Evolutionary conservation across 2,113 vertebrate genomes (phyloP).

Genomic region (Corythornis vintsioides): DNA sequence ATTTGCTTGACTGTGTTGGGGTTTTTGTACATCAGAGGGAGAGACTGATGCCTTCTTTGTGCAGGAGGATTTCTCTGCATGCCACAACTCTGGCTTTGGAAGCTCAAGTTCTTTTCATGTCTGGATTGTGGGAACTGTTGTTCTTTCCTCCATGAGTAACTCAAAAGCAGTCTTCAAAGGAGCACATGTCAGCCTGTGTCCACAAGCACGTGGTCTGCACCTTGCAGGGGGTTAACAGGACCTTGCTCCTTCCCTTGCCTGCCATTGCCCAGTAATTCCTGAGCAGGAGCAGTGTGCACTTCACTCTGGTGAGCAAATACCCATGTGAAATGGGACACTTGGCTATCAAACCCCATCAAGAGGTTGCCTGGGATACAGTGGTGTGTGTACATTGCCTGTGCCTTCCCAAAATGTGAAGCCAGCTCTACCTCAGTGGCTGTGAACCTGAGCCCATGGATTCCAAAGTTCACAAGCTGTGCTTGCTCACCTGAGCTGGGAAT

Average conservation of each 20-base stretch:
- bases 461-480: background rate
- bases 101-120: background rate
- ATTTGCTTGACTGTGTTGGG: background rate
- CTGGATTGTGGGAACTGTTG: background rate
- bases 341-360: background rate
- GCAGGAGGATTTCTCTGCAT: background rate
- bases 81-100: accelerated
- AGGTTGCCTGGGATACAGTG: background rate
- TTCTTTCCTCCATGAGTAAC: background rate
- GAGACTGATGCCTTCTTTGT: background rate
- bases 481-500: background rate
- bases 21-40: background rate
- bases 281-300: background rate
- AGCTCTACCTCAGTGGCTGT: background rate
- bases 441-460: background rate
- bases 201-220: background rate
- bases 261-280: background rate
- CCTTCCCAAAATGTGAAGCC: background rate
- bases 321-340: background rate
- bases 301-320: background rate
- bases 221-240: background rate
- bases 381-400: background rate
- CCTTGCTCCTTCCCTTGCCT: background rate
- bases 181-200: background rate
- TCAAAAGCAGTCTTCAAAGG: background rate